Evolutionary conservation across 2,797 vertebrate genomes (phyloP), one percentile per base, ranked within the genome.

Genomic region (Anguilla obscura): DNA sequence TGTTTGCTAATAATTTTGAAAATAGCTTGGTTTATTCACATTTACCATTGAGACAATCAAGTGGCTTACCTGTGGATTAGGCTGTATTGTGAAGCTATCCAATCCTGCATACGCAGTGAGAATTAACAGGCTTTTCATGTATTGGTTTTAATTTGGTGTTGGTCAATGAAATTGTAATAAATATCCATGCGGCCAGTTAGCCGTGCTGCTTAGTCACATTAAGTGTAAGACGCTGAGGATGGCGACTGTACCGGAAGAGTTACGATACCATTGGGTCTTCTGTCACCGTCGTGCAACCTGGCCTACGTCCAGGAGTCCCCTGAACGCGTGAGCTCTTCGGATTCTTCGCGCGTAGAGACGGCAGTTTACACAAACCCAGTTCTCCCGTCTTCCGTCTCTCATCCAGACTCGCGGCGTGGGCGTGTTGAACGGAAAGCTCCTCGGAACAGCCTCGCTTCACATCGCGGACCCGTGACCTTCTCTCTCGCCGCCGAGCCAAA

Each of bases 381-480:
- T 36, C 33, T 79, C 79, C 40, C 9, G 79, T n/a, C 18, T n/a
- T n/a, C 8, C 2, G 45, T 82, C 45, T 48, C 40, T 82, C 79
- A 50, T 82, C 45, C 45, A n/a, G 21, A 24, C 45, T 50, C 74
- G 12, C 79, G 7, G 79, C 6, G 40, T 82, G 21, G 79, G 40
- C 79, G 79, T 50, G 45, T 82, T 8, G 21, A 50, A 50, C 79
- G 50, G 40, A 82, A 24, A 82, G 8, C 79, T 9, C 74, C 74
- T 40, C 33, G 7, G 74, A 79, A 21, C 66, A 48, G 86, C 86
- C 90, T 89, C 36, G 86, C 33, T 85, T 48, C 16, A 86, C 84
- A 86, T 87, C 87, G 88, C 87, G 87, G 79, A 85, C 88, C 52
- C 58, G 63, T 63, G 84, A 84, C 89, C 88, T 83, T 88, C 85